Evolutionary conservation across 1,140 invertebrate species (phyloP).

Genomic region (Pseudomyrmex gracilis): DNA sequence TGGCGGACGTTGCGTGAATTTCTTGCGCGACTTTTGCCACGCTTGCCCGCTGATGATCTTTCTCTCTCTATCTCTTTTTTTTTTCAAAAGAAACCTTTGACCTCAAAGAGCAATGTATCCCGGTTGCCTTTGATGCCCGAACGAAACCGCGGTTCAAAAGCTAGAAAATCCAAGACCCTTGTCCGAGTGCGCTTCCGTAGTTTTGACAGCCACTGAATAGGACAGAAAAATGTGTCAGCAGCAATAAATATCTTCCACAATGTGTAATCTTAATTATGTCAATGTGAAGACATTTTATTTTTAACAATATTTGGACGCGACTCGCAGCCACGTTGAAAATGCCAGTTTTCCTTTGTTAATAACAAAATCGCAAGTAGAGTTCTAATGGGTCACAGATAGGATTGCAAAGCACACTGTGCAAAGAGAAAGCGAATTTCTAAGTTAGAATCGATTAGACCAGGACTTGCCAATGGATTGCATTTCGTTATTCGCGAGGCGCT

Average conservation of each 20-base stretch:
- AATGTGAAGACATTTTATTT: neutral
- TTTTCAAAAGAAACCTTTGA: slow-evolving; percentile 2
- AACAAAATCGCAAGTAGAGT: no score
- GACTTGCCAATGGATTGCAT: neutral
- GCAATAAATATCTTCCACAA: neutral
- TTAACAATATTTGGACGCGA: neutral
- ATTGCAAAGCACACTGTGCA: neutral
- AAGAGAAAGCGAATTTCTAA: neutral
- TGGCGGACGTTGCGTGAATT: slow-evolving; percentile 35
- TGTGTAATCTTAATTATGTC: no score
- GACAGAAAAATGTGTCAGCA: slow-evolving; percentile 5
- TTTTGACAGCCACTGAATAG: slow-evolving; percentile 38
- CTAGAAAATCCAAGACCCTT: neutral
- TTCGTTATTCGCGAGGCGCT: slow-evolving; percentile 22
- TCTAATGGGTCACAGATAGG: no score
- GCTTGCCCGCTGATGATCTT: neutral
- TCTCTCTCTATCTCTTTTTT: no score
- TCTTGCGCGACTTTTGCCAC: slow-evolving; percentile 55
- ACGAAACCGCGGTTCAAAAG: neutral
- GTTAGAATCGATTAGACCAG: neutral
- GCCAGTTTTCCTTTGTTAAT: no score
- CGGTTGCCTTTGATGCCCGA: slow-evolving; percentile 15
- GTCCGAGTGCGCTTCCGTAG: neutral
- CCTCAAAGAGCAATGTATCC: neutral
- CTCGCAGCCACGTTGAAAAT: no score